Base-by-base conservation (phyloP, 2,113 vertebrate species). In the Cavia porcellus region DNA sequence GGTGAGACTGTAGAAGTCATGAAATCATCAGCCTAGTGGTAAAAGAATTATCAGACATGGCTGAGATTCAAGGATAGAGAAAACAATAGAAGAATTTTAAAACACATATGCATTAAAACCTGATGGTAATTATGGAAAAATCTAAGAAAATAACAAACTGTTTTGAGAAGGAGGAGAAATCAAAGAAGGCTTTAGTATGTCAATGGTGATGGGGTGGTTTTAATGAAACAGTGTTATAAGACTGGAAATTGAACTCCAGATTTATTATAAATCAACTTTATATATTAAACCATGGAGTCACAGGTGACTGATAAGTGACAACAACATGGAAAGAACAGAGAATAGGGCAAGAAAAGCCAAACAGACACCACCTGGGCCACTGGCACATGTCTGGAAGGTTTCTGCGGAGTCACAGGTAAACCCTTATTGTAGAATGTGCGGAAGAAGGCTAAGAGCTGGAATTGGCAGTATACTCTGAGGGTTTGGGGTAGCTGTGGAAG, bases 111-210 rank as follows among this genome's bases (percentile, higher is more conserved):
- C 1, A 9, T 0, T 20, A 32, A 97, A 92, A 96, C 15, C 4
- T 88, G 25, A 64, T 22, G 28, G 35, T 45, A 74, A 38, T 92
- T 24, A 80, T 57, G 22, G 3, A 55, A 50, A 83, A 81, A 50
- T 77, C 85, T 35, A 62, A 92, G 47, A 89, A 89, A 97, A 79
- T 66, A 88, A 84, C 24, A 86, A 1, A 81, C 20, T 64, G 24
- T 15, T 92, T 89, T 24, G 81, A 92, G 30, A 87, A 61, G 32
- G 10, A 61, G 92, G 47, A 17, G 1, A 19, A 90, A 77, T 86
- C 90, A 86, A 81, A 93, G 30, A 80, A 74, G 92, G 30, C 20
- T 85, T 14, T 62, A 38, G 25, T 24, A 47, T 59, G 12, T 25
- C 28, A 47, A 42, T 59, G 10, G 28, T 45, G 11, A 62, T 55